Evolutionary conservation across 2,113 vertebrate genomes (phyloP).

Genomic region (Sterna hirundo): DNA sequence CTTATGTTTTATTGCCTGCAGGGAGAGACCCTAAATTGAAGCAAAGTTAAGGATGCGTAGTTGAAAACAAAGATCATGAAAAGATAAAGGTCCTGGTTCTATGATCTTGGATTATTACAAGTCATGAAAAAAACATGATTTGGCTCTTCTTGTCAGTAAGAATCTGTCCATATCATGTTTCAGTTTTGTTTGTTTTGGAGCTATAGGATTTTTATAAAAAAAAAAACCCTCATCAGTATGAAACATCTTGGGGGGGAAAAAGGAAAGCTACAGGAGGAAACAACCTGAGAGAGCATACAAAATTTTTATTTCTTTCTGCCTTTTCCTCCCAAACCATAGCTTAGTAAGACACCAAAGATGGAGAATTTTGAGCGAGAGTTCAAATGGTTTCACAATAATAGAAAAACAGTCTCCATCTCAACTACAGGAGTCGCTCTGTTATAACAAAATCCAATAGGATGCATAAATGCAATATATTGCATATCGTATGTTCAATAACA

Average conservation of each 20-base stretch:
- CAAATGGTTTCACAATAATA: not conserved
- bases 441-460: slow-evolving; percentile 21
- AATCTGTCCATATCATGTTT: not conserved
- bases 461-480: slow-evolving; percentile 45
- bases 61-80: slow-evolving; percentile 46
- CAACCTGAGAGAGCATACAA: not conserved
- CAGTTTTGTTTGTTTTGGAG: not conserved
- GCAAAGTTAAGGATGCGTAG: slow-evolving; percentile 17
- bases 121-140: not conserved
- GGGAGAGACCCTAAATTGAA: slow-evolving; percentile 33
- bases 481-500: slow-evolving; percentile 60
- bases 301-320: not conserved
- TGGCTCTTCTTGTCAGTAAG: not conserved
- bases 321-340: not conserved
- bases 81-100: slow-evolving; percentile 29
- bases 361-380: not conserved
- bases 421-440: slow-evolving; percentile 40
- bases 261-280: not conserved
- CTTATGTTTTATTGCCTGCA: slow-evolving; percentile 61
- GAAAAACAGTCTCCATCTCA: not conserved
- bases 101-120: slow-evolving; percentile 7
- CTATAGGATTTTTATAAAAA: not conserved
- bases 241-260: not conserved
- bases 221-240: not conserved
- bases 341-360: not conserved